Evolutionary conservation across 2,888 invertebrate species (phyloP), one percentile per base, ranked within the genome.

Genomic region (Agonopterix arenella): DNA sequence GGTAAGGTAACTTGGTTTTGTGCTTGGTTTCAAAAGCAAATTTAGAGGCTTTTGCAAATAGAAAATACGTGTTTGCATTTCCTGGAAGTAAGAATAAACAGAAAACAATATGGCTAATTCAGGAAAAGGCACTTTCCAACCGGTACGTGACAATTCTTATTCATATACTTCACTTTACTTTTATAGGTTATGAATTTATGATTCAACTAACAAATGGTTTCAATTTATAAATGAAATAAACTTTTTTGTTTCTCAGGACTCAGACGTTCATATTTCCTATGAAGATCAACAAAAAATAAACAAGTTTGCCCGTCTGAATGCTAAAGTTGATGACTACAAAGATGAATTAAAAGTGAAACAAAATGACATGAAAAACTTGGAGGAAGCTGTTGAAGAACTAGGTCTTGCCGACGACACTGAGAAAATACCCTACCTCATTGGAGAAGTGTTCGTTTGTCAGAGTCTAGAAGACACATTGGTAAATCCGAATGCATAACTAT

Each of bases 261-360:
- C 94, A 46, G 98, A 98, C 89, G 96, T 97, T 53, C 96, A 98
- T 77, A 98, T 99, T 64, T 96, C 97, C 0, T 96, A 92, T 71
- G 98, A 98, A 79, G 99, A 99, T 88, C 99, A 99, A 83, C 96
- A 97, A 73, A 97, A 97, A 88, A 99, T 99, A 57, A 99, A 99
- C 81, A 94, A 94, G 76, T 99, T 99, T 84, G 99, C 99, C 1
- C 92, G 97, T 54, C 92, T 96, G 57, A 98, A 98, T 89, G 97
- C 97, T 0, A 95, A 95, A 80, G 91, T 97, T 68, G 96, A 97
- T 66, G 98, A 98, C 73, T 89, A 94, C 10, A 97, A 96, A 76
- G 95, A 96, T 61, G 97, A 98, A 78, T 84, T 97, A 38, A 94
- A 95, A 85, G 84, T 91, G 38, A 96, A 95, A 85, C 94, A 96